Conservation (phyloP, 2,888 invertebrate genomes). For the Yponomeuta plumbellus region DNA sequence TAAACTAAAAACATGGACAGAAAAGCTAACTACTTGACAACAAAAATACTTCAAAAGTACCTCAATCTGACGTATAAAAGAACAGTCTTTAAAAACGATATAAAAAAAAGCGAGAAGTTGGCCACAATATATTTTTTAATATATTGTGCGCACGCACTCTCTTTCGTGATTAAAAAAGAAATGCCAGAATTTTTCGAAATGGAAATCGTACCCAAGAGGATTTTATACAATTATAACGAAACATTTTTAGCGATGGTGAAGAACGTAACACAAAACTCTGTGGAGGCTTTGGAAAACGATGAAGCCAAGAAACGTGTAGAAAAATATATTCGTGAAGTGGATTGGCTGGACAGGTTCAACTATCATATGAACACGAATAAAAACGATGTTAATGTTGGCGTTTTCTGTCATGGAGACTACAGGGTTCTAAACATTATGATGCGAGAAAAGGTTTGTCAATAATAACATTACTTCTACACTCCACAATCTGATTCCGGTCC, state of each 20-base stretch:
- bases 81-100: no score
- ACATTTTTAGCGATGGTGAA: conserved; percentile 13
- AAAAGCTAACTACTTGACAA: no score
- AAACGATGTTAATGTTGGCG: neutral
- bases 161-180: conserved; percentile 38
- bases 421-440: conserved; percentile 20
- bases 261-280: conserved; percentile 14
- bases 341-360: neutral
- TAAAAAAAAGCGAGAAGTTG: no score
- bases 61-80: no score
- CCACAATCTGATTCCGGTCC: no score
- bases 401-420: conserved; percentile 23
- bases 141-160: conserved; percentile 45
- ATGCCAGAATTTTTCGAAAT: conserved; percentile 38
- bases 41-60: no score
- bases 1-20: no score
- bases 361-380: neutral
- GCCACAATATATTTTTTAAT: no score
- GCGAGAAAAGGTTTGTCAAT: conserved; percentile 19
- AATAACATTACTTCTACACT: no score
- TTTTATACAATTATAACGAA: conserved; percentile 16
- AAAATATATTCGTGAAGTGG: neutral
- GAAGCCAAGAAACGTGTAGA: conserved; percentile 8
- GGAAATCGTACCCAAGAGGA: conserved; percentile 21
- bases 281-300: conserved; percentile 20